Evolutionary conservation across 2,797 vertebrate genomes (phyloP).

Genomic region (Cyprinodon diabolis): DNA sequence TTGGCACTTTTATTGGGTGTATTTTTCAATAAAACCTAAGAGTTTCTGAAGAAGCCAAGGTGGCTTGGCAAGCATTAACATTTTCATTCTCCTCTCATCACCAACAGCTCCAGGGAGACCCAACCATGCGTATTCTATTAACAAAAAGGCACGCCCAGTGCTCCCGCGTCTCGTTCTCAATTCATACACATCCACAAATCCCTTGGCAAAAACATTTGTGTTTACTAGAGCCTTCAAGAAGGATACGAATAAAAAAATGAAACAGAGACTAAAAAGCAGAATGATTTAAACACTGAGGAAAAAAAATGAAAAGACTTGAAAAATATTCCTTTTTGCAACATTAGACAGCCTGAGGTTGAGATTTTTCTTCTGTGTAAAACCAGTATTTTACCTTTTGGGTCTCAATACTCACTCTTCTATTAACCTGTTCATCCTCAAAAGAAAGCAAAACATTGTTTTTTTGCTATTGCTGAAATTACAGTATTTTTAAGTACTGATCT

Average conservation of each 20-base stretch:
- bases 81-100: slow-evolving; percentile 77
- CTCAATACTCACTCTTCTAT: slow-evolving; percentile 28
- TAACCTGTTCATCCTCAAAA: slow-evolving; percentile 27
- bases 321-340: slow-evolving; percentile 37
- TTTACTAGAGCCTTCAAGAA: slow-evolving; percentile 75
- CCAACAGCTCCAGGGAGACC: slow-evolving; percentile 76
- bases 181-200: slow-evolving; percentile 79
- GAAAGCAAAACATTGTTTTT: neutral
- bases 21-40: slow-evolving; percentile 53
- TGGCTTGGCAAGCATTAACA: slow-evolving; percentile 75
- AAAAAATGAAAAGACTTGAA: slow-evolving; percentile 30
- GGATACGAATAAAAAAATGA: slow-evolving; percentile 43
- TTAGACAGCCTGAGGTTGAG: slow-evolving; percentile 21
- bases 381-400: slow-evolving; percentile 34
- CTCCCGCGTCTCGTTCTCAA: slow-evolving; percentile 74
- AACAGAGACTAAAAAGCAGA: slow-evolving; percentile 36
- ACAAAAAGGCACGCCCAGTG: slow-evolving; percentile 78
- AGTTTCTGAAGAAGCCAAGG: slow-evolving; percentile 61
- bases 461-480: too few relatives aligned
- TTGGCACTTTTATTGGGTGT: slow-evolving; percentile 25
- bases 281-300: slow-evolving; percentile 37
- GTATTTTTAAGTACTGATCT: neutral
- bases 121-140: slow-evolving; percentile 78
- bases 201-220: slow-evolving; percentile 78
- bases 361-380: slow-evolving; percentile 34